Evolutionary conservation across 2,797 vertebrate species (phyloP).

Genomic region (Clarias fuscus): DNA sequence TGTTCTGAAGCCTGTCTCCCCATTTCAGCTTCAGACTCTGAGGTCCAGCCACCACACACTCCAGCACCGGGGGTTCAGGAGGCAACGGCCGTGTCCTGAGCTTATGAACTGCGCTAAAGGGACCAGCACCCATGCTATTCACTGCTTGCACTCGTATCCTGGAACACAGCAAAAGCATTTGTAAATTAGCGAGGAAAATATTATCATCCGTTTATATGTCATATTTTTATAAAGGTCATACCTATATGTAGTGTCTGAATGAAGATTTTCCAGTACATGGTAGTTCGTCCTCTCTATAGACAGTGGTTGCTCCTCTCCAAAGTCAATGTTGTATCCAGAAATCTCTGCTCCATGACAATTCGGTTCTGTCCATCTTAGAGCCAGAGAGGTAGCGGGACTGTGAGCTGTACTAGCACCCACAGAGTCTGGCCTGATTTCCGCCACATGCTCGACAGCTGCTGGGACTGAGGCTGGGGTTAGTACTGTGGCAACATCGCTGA

Average conservation of each 20-base stretch:
- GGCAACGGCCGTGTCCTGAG: slow-evolving; percentile 78
- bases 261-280: slow-evolving; percentile 74
- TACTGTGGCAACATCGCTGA: slow-evolving; percentile 68
- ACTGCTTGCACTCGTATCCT: slow-evolving; percentile 80
- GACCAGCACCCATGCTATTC: slow-evolving; percentile 75
- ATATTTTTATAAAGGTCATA: neutral
- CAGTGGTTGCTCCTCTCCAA: slow-evolving; percentile 74
- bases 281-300: slow-evolving; percentile 68
- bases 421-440: slow-evolving; percentile 69
- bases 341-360: slow-evolving; percentile 77
- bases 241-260: slow-evolving; percentile 79
- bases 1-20: slow-evolving; percentile 74
- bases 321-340: slow-evolving; percentile 79
- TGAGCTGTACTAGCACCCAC: slow-evolving; percentile 61
- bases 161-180: slow-evolving; percentile 11
- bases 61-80: slow-evolving; percentile 76
- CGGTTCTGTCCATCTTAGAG: slow-evolving; percentile 78
- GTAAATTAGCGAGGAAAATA: neutral
- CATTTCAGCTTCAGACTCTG: slow-evolving; percentile 84
- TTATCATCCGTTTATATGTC: neutral
- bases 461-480: slow-evolving; percentile 73
- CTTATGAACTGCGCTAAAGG: slow-evolving; percentile 77
- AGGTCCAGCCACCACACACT: slow-evolving; percentile 75
- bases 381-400: slow-evolving; percentile 71
- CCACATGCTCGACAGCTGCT: slow-evolving; percentile 69